Evolutionary conservation across 2,113 vertebrate species (phyloP), one percentile per base, ranked within the genome.

Genomic region (Thymallus thymallus): DNA sequence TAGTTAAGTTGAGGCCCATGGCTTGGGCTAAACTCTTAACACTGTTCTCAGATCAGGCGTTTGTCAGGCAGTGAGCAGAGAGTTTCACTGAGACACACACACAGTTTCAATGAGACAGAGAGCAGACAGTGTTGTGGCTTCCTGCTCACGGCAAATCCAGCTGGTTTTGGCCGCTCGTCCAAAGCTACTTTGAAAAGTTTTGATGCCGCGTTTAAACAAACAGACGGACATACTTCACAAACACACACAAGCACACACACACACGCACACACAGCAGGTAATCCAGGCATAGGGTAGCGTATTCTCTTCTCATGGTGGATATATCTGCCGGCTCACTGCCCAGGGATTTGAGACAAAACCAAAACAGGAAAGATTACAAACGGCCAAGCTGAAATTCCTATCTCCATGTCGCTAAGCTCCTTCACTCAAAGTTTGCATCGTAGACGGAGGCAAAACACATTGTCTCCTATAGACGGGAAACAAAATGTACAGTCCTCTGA

Each of bases 371-470:
- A 75, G 71, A 77, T 80, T 83, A 72, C 26, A 24, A 61, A 69
- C 51, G 55, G 51, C 9, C 7, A 7, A 45, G 64, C 65, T 60
- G 24, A n/a, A 30, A 61, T 32, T 62, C 68, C 74, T 66, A 78
- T 82, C 81, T 74, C 58, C 48, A 60, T 69, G 63, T 69, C 29
- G 30, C 63, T 64, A 73, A 79, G 71, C 71, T 80, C 60, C 71
- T 74, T 69, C 70, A 71, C 55, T 45, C 65, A 55, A 70, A 74
- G 67, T 73, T 41, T 69, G 48, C 69, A 63, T 63, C 30, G 65
- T 29, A 23, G 30, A 7, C 48, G 4, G 64, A 66, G 48, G 45
- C 62, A 69, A 4, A 29, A 4, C 35, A 18, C 46, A 35, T 62
- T 29, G 67, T 26, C 70, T 7, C 26, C 14, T 61, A 72, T 18